Evolutionary conservation across 2,113 vertebrate genomes (phyloP).

Genomic region (Aplodontia rufa): DNA sequence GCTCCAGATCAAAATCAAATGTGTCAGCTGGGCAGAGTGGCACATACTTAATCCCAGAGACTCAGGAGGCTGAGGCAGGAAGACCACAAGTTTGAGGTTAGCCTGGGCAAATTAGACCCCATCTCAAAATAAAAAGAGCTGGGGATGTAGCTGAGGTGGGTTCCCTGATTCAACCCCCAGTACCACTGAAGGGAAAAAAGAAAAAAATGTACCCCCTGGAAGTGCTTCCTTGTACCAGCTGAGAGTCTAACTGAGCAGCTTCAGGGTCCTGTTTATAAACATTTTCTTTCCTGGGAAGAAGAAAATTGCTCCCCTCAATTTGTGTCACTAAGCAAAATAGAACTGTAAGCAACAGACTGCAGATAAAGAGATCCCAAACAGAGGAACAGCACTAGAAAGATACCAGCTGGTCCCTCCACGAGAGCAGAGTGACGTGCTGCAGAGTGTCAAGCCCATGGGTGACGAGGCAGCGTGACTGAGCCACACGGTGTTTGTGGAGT

Average conservation of each 20-base stretch:
- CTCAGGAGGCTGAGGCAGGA: background rate
- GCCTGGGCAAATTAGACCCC: background rate
- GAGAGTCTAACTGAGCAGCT: background rate
- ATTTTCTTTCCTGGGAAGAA: constrained; percentile 2
- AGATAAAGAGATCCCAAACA: background rate
- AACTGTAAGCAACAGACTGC: constrained; percentile 9
- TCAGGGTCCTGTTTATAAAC: background rate
- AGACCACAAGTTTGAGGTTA: too few species aligned
- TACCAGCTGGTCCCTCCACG: background rate
- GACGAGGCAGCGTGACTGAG: accelerated
- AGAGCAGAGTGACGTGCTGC: background rate
- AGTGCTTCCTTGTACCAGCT: background rate
- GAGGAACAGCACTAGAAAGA: background rate
- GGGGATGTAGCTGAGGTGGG: background rate
- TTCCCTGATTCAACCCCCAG: background rate
- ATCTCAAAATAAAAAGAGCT: background rate
- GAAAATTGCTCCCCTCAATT: background rate
- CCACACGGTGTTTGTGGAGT: accelerated
- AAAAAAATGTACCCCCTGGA: background rate
- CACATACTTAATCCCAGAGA: background rate
- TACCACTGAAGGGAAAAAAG: background rate
- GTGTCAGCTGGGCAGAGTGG: background rate
- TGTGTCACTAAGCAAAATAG: background rate
- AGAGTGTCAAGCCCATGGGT: background rate
- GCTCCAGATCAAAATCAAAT: background rate